Base-by-base conservation (phyloP, 2,113 vertebrate species). In the Anser cygnoides region DNA sequence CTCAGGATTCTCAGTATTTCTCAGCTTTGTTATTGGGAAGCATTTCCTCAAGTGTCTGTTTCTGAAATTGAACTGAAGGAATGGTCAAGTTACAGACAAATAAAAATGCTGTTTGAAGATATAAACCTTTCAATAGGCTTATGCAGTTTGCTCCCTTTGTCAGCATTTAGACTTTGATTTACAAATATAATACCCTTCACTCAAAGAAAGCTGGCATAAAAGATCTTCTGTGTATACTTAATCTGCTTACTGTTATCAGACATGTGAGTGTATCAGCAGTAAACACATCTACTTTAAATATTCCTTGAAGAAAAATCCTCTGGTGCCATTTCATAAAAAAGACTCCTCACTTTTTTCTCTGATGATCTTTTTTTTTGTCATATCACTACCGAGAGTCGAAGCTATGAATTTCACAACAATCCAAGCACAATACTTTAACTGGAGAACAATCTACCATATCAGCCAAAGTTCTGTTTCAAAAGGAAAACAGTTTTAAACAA, bases 171-270 rank as follows among this genome's bases (percentile, higher is more conserved):
- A 84, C 83, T 97, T 95, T 91, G 91, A 83, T 92, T 92, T 95
- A 90, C 59, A 93, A 91, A 95, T 77, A 81, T 92, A 96, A 96
- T 87, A 96, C 67, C 71, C 67, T 95, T 97, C 92, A 95, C 74
- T 97, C 95, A 97, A 81, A 90, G 23, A 18, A 91, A 80, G 57
- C 25, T 94, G 86, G 65, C 75, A 96, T 95, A 78, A 94, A 94
- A 95, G 87, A 35, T 71, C 25, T 78, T 94, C 92, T 78, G 52
- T 94, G 58, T 96, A 90, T 68, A 89, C 26, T 94, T 97, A 95
- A 96, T 97, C 96, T 96, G 57, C 94, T 96, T 96, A 88, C 80
- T 58, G 26, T 79, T 96, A 96, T 95, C 96, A 95, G 90, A 71
- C 84, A 46, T 76, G 57, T 35, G 54, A 94, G 63, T 43, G 43